These are phyloP conservation scores for Trematocara stigmaticum DNA, from an alignment of 2,113 vertebrate species.

Conservation along the genomic window DNA sequence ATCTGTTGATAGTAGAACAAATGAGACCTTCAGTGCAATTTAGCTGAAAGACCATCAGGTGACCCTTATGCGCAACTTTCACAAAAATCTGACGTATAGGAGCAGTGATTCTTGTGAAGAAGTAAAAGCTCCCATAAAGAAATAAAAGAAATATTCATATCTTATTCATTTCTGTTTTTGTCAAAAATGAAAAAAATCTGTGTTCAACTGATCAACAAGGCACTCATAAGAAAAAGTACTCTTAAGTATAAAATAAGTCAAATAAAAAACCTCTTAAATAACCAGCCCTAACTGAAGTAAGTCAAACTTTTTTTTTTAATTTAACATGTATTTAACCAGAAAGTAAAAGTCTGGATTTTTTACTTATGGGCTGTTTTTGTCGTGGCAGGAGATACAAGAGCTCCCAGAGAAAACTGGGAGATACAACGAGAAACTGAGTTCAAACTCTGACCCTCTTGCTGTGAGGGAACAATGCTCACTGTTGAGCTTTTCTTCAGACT, in stretches of 20 bases:
- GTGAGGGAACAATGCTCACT: neutral
- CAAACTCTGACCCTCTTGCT: neutral
- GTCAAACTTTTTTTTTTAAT: neutral
- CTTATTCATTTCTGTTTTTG: neutral
- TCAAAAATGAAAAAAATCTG: neutral
- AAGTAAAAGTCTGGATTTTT: neutral
- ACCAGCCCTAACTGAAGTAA: neutral
- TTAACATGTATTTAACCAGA: neutral
- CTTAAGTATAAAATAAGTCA: neutral
- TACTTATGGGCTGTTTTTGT: neutral
- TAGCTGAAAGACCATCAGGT: neutral
- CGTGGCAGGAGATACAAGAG: neutral
- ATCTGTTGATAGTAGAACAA: neutral
- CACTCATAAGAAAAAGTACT: neutral
- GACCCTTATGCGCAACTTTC: neutral
- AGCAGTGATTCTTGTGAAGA: neutral
- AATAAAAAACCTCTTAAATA: neutral
- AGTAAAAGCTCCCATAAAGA: neutral
- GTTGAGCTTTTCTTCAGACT: neutral
- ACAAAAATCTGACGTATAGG: neutral
- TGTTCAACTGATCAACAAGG: neutral
- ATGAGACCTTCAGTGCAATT: neutral
- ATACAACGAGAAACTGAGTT: neutral
- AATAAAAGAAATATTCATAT: neutral
- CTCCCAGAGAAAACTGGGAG: neutral